These are phyloP conservation scores for Cossypha niveicapilla DNA, from an alignment of 2,797 vertebrate species.

Conservation along the genomic window DNA sequence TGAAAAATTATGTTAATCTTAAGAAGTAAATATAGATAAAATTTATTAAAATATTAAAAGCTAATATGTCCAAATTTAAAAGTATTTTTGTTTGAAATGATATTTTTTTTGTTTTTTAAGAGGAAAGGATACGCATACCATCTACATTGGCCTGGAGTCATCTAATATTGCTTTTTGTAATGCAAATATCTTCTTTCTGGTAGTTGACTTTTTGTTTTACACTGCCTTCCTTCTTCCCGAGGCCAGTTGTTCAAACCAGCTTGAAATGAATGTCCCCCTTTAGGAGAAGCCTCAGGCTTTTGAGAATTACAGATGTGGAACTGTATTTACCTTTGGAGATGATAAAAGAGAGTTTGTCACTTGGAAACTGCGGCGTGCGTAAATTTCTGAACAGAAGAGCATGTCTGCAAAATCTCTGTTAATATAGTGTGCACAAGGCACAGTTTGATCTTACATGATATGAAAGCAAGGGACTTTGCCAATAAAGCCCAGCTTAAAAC, in stretches of 20 bases:
- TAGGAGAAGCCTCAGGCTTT: neutral
- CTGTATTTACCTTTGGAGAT: neutral
- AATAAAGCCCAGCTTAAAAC: neutral
- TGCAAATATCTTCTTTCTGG: neutral
- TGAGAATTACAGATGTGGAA: neutral
- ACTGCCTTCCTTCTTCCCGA: neutral
- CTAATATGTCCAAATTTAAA: neutral
- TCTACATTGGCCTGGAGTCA: neutral
- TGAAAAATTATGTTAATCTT: neutral
- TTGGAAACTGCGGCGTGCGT: neutral
- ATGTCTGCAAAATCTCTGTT: neutral
- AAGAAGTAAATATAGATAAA: neutral
- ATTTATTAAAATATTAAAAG: neutral
- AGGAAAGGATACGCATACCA: neutral
- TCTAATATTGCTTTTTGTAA: neutral
- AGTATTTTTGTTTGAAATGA: neutral
- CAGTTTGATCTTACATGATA: neutral
- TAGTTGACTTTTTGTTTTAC: neutral
- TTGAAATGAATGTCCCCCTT: neutral
- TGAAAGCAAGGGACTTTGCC: neutral
- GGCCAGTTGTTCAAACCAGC: neutral
- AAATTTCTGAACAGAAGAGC: neutral
- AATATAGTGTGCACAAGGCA: neutral
- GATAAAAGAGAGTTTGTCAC: neutral
- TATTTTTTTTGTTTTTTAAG: neutral